phyloP scores from a whole-genome alignment of 1,140 invertebrate genomes.

The Drosophila obscura region DNA sequence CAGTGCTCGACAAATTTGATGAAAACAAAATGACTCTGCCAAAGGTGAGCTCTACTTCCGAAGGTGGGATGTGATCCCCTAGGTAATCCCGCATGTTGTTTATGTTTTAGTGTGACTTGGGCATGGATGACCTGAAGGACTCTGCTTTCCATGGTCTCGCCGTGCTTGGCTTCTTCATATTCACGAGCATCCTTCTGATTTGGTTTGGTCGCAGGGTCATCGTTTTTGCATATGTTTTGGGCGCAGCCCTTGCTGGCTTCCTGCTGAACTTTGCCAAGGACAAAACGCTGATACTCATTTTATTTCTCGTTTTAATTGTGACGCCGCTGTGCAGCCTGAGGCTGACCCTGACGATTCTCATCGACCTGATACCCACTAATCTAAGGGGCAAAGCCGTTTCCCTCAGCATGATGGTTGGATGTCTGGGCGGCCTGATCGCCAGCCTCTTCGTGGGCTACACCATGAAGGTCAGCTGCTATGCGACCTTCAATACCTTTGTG shows the following conservation, averaged over 20 bases:
- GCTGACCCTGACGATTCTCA: slow-evolving; percentile 13
- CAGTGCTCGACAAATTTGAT: not conserved
- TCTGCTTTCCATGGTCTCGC: slow-evolving; percentile 15
- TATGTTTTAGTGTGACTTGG: slow-evolving; percentile 15
- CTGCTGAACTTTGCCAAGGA: slow-evolving; percentile 26
- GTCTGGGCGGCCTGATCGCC: slow-evolving; percentile 10
- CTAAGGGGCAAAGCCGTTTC: slow-evolving; percentile 44
- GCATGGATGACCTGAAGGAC: not conserved
- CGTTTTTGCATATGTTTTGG: not conserved
- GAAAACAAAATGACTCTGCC: no score
- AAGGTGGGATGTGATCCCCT: no score
- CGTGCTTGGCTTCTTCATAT: slow-evolving; percentile 11
- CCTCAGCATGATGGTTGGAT: slow-evolving; percentile 11
- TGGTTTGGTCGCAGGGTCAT: slow-evolving; percentile 21
- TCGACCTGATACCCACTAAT: slow-evolving; percentile 53
- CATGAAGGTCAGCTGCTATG: slow-evolving; percentile 13
- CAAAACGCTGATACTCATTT: not conserved
- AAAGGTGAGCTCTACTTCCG: not conserved
- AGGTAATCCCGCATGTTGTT: no score
- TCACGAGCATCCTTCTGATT: slow-evolving; percentile 31
- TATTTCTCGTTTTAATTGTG: slow-evolving; percentile 15
- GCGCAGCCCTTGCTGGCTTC: not conserved
- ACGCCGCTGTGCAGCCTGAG: slow-evolving; percentile 21
- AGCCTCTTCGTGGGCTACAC: slow-evolving; percentile 39
- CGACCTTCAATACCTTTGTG: slow-evolving; percentile 45